These are phyloP conservation scores for Berghia stephanieae DNA, from an alignment of 1,140 invertebrate genomes.

Conservation along the genomic window DNA sequence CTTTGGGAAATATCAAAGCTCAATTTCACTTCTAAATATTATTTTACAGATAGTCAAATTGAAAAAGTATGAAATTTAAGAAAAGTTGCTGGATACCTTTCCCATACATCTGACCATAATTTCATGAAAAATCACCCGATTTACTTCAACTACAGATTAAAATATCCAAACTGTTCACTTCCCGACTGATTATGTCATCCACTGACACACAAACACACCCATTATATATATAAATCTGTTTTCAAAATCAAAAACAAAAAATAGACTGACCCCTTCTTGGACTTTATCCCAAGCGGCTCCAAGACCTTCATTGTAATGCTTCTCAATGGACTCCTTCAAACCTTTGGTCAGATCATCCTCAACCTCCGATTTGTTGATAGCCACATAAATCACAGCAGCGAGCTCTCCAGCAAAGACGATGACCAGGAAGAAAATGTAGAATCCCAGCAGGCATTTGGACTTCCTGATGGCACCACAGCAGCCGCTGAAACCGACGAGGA, in stretches of 20 bases:
- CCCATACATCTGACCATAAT: no score
- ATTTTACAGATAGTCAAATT: no score
- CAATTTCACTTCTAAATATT: no score
- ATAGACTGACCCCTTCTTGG: constrained; percentile 33
- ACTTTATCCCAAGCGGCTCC: constrained; percentile 32
- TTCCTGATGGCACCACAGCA: constrained; percentile 89
- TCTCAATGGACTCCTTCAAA: constrained; percentile 27
- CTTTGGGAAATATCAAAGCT: no score
- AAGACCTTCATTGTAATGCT: constrained; percentile 19
- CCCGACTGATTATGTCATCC: no score
- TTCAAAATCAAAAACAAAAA: neutral
- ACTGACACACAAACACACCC: no score
- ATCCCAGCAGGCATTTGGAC: constrained; percentile 83
- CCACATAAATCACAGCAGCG: constrained; percentile 79
- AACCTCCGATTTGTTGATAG: constrained; percentile 71
- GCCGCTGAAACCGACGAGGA: constrained; percentile 87
- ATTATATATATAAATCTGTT: no score
- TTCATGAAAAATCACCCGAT: no score
- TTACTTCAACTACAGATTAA: no score
- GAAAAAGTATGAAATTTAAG: no score
- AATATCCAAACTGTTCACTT: no score
- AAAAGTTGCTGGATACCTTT: no score
- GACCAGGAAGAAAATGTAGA: constrained; percentile 79
- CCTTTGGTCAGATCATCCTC: constrained; percentile 22
- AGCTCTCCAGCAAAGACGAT: constrained; percentile 77